Base-by-base conservation (phyloP, 2,888 invertebrate species). In the Noctua pronuba region DNA sequence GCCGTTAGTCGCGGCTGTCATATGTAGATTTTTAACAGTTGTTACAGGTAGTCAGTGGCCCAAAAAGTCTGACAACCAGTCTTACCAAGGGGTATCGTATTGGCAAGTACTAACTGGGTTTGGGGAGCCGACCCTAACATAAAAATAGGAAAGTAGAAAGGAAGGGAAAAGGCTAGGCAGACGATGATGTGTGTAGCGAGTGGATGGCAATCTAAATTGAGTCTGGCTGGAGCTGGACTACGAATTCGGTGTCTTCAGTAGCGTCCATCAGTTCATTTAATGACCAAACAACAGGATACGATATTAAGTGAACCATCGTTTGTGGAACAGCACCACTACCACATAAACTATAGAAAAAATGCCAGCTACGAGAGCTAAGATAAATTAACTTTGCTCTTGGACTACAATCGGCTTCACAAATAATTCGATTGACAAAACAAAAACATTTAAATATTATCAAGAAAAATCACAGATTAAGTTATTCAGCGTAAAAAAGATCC, bases 381-480 rank as follows among this genome's bases (percentile, higher is more conserved):
- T 49, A 49, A 21, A 49, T 10, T 24, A 49, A 8, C 8, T 49
- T 24, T n/a, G 11, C n/a, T 55, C 55, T 55, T 55, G 10, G 55
- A 13, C 5, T 55, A 11, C 24, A 52, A 4, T 24, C 4, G 16
- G n/a, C 18, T 65, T 65, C 16, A 16, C n/a, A 41, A n/a, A n/a
- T 38, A n/a, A 7, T n/a, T 41, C 41, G 35, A 62, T 35, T n/a
- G 21, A 77, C 62, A 49, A 81, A 69, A 79, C 65, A 67, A 58
- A 41, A 73, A 55, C 52, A 75, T 62, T n/a, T 8, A 55, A 49
- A 70, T 35, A 65, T 38, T 13, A 41, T 7, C 7, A 41, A 18
- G 21, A 60, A 24, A 62, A 85, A 85, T 87, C 79, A 83, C 86
- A 85, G 85, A 77, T 76, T 79, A 67, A 58, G 70, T 75, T 75